Conservation (phyloP, 2,888 invertebrate genomes). For the Clivina fossor region DNA sequence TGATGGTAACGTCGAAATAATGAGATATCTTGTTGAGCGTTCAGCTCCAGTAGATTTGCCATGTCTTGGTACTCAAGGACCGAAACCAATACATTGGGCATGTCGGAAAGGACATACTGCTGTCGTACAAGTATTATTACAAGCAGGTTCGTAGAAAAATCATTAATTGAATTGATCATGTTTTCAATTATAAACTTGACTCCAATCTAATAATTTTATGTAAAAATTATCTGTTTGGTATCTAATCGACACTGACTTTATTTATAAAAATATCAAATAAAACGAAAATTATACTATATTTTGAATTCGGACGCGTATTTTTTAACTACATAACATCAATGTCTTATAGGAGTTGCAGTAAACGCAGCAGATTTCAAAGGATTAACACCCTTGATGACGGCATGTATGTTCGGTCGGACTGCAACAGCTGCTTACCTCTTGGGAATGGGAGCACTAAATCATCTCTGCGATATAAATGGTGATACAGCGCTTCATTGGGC, state of each 20-base stretch:
- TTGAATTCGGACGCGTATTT: too few species aligned
- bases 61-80: constrained; percentile 85
- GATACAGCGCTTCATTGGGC: constrained; percentile 95
- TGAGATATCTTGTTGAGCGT: constrained; percentile 82
- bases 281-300: not conserved
- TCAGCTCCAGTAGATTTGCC: constrained; percentile 83
- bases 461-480: constrained; percentile 87
- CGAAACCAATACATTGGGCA: constrained; percentile 92
- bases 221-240: not conserved
- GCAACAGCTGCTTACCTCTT: constrained; percentile 87
- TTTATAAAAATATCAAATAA: not conserved
- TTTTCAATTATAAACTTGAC: constrained; percentile 3
- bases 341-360: constrained; percentile 73
- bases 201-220: not conserved
- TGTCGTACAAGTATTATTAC: constrained; percentile 71
- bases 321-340: not conserved
- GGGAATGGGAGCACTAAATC: constrained; percentile 85
- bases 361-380: constrained; percentile 90
- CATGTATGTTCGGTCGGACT: constrained; percentile 90
- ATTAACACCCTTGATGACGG: constrained; percentile 86
- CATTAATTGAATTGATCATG: too few species aligned
- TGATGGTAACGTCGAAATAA: constrained; percentile 87
- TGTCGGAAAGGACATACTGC: constrained; percentile 89
- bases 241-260: constrained; percentile 16
- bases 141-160: too few species aligned